Base-by-base conservation (phyloP, 2,888 invertebrate species). In the Osedax fenrisi region DNA sequence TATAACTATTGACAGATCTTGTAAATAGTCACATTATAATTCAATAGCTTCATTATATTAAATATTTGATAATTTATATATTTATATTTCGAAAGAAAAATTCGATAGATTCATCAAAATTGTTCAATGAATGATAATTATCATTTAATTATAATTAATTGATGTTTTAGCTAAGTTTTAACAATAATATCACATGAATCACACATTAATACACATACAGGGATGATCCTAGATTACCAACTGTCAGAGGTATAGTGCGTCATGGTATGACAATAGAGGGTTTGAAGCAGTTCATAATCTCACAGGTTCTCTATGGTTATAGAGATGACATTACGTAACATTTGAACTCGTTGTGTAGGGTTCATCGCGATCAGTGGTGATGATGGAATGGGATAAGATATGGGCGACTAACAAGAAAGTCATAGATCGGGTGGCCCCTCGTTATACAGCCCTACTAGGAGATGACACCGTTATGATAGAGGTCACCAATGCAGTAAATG, bases 301-400 rank as follows among this genome's bases (percentile, higher is more conserved):
- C 97, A 17, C 98, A 87, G 82, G 85, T 85, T 41, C 41, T 41
- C 17, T 41, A 41, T 41, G 41, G 5, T 41, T 41, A 41, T 41
- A 41, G 26, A 22, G 3, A 10, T 22, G 26, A 17, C 26, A 69
- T 25, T 69, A 25, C 22, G 41, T 41, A 10, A 41, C 17, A 41
- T 17, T 10, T 41, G 41, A 41, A 41, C 41, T 41, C 17, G 41
- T 17, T 17, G 17, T 76, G 2, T 78, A 95, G 87, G 98, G 98
- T 74, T 95, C 96, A 69, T 96, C 95, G 70, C 89, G 92, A 76
- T 92, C 95, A 0, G 95, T 98, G 3, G 96, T 96, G 1, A 93
- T 94, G 85, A 99, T 99, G 98, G 95, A 96, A 85, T 99, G 98
- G 98, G 98, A 99, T 85, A 99, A 99, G 86, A 96, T 99, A 80